Base-by-base conservation (phyloP, 2,113 vertebrate genomes). In the Otis tarda region DNA sequence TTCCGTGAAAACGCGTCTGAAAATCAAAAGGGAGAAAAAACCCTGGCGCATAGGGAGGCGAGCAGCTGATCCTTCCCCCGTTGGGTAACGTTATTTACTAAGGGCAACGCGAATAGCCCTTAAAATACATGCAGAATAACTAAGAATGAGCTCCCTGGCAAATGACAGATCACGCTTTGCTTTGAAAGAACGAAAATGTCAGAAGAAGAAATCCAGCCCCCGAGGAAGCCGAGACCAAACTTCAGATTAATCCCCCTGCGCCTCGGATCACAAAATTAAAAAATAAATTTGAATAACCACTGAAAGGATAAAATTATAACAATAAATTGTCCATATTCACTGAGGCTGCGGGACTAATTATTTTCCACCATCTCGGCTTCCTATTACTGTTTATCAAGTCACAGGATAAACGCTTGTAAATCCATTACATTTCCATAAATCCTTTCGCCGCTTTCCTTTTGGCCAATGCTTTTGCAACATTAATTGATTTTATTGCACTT, bases 241-340 rank as follows among this genome's bases (percentile, higher is more conserved):
- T 96, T 83, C 12, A 85, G 78, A 92, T 92, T 41, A 75, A 95
- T 91, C 49, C 57, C 31, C 37, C 50, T 33, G 45, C 3, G 59
- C 45, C 76, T 24, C 81, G 73, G 78, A 89, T 94, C 76, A 63
- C 89, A 77, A 95, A 95, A 96, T 93, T 96, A 95, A 96, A 96
- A 96, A 93, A 91, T 95, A 93, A 96, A 94, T 93, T 90, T 93
- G 87, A 97, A 96, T 96, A 96, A 90, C 81, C 63, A 79, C 73
- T 69, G 89, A 94, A 94, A 96, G 87, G 84, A 91, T 91, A 94
- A 96, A 97, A 95, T 87, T 93, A 83, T 89, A 75, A 85, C 94
- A 95, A 97, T 93, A 88, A 94, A 96, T 95, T 94, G 93, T 91
- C 83, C 89, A 59, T 79, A 90, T 90, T 95, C 87, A 83, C 89